A percentile compares a stretch with the other conserved stretches of the same genome.
These are phyloP conservation scores for Parnassius apollo DNA, from an alignment of 2,888 invertebrate genomes.

Conservation along the genomic window DNA sequence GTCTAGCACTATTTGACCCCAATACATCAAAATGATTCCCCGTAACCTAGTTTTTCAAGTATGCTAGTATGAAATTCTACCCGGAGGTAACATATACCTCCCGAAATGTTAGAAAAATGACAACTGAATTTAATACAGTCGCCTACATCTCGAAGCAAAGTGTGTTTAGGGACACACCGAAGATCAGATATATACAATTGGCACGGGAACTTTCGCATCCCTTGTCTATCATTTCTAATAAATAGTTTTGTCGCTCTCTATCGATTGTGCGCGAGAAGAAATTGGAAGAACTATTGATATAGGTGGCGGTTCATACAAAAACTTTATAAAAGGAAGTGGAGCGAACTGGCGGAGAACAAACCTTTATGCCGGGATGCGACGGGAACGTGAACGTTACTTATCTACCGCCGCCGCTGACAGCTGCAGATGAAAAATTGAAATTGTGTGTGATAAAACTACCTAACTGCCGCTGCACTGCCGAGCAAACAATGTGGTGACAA, in stretches of 20 bases:
- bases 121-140: conserved; percentile 26
- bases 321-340: conserved; percentile 77
- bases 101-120: conserved; percentile 27
- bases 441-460: conserved; percentile 80
- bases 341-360: conserved; percentile 74
- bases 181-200: conserved; percentile 28
- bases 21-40: conserved; percentile 28
- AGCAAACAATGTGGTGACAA: conserved; percentile 66
- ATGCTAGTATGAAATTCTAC: conserved; percentile 26
- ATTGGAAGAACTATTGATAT: conserved; percentile 74
- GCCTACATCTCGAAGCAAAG: conserved; percentile 17
- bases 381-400: conserved; percentile 75
- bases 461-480: conserved; percentile 66
- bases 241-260: conserved; percentile 40
- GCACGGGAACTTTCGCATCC: conserved; percentile 20
- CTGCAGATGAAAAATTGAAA: conserved; percentile 82
- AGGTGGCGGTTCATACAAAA: conserved; percentile 63
- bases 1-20: conserved; percentile 22
- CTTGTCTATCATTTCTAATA: conserved; percentile 34
- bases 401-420: conserved; percentile 77
- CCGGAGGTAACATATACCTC: conserved; percentile 22
- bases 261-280: conserved; percentile 51
- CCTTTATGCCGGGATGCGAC: conserved; percentile 69
- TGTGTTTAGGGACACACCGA: conserved; percentile 20
- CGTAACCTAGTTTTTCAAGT: conserved; percentile 26